These are phyloP conservation scores for Agelas oroides DNA, from an alignment of 37 sponge, comb jelly and placozoan species.

Conservation along the genomic window DNA sequence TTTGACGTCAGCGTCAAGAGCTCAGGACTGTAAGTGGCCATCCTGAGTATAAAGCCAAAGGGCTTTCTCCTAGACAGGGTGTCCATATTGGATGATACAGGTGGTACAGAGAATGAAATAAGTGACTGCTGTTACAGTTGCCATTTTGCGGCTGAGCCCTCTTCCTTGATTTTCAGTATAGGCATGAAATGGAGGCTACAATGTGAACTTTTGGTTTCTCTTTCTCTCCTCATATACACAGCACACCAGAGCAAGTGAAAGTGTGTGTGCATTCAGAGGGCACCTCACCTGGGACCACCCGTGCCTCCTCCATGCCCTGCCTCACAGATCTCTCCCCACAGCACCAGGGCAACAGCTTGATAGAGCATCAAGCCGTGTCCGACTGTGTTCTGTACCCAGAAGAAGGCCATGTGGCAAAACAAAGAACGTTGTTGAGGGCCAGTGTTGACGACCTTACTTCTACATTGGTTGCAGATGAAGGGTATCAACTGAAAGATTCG, in stretches of 20 bases:
- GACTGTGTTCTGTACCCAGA: not conserved
- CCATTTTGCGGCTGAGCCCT: too few relatives aligned
- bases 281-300: conserved; percentile 45
- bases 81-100: not conserved
- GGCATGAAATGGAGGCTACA: too few relatives aligned
- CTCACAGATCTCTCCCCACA: conserved; percentile 4
- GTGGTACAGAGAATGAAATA: not conserved
- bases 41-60: not conserved
- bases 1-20: conserved; percentile 60
- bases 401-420: too few relatives aligned
- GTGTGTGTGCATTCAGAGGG: conserved; percentile 73
- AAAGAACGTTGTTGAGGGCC: too few relatives aligned
- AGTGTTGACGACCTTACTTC: too few relatives aligned
- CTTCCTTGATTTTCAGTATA: not conserved
- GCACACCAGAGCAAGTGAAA: conserved; percentile 45
- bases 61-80: not conserved
- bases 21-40: conserved; percentile 65
- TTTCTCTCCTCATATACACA: not conserved
- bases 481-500: too few relatives aligned
- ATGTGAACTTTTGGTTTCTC: too few relatives aligned
- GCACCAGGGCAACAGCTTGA: not conserved
- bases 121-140: not conserved
- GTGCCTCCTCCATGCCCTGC: conserved; percentile 31
- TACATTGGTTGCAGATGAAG: too few relatives aligned
- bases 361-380: not conserved